phyloP scores from a whole-genome alignment of 2,797 vertebrate species.

The Malacoctenus gilli region DNA sequence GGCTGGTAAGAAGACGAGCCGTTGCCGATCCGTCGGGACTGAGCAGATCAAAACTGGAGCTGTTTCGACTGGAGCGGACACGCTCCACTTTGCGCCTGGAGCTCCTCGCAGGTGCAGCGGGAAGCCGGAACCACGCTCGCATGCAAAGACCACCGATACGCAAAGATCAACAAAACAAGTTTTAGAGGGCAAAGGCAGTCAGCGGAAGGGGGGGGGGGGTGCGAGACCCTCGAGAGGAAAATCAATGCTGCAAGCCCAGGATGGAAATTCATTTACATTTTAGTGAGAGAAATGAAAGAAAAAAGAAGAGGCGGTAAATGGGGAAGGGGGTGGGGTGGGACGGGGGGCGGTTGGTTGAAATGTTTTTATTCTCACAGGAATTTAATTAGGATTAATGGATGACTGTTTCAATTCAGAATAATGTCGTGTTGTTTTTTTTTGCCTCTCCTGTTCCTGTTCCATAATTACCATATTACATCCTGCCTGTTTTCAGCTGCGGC shows the following conservation, averaged over 20 bases:
- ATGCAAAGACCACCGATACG: conserved; percentile 30
- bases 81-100: conserved; percentile 37
- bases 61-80: conserved; percentile 37
- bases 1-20: conserved; percentile 19
- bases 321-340: conserved; percentile 19
- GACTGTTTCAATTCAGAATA: conserved; percentile 63
- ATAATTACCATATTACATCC: conserved; percentile 69
- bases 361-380: conserved; percentile 43
- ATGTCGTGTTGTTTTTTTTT: conserved; percentile 49
- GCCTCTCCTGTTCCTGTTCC: conserved; percentile 37
- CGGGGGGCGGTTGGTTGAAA: too few species aligned
- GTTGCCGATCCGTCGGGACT: conserved; percentile 48
- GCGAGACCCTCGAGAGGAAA: conserved; percentile 39
- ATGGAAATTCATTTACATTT: conserved; percentile 42
- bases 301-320: conserved; percentile 14
- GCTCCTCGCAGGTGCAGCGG: conserved; percentile 37
- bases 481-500: conserved; percentile 46
- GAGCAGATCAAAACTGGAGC: conserved; percentile 46
- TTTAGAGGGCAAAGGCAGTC: conserved; percentile 15
- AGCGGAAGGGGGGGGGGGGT: conserved; percentile 7
- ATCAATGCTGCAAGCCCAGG: conserved; percentile 43
- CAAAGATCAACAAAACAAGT: conserved; percentile 9
- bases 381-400: conserved; percentile 70
- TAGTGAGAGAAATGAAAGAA: conserved; percentile 33
- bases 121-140: conserved; percentile 3